Conservation (phyloP, 1,140 invertebrate species). For the Cydia fagiglandana region DNA sequence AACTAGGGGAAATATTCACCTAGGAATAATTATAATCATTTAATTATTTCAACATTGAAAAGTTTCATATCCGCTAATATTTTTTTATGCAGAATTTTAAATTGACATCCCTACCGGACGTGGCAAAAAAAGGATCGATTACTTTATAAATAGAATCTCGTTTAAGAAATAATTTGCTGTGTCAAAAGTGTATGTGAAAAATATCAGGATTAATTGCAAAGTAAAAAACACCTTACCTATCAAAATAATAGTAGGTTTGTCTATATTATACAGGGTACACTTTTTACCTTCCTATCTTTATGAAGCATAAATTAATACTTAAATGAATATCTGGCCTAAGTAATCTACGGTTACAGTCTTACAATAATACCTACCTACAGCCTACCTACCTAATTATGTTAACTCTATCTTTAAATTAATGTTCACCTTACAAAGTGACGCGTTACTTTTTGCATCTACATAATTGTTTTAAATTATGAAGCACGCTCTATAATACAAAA, state of each 20-base stretch:
- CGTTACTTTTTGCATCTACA: not conserved
- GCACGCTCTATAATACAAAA: not conserved
- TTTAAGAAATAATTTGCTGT: not conserved
- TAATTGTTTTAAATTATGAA: not conserved
- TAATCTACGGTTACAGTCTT: not conserved
- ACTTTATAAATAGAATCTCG: not conserved
- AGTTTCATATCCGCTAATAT: too few species aligned
- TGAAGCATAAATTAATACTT: not conserved
- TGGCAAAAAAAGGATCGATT: not conserved
- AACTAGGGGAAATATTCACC: too few species aligned
- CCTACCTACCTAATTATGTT: not conserved
- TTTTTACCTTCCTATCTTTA: not conserved
- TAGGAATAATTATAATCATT: too few species aligned
- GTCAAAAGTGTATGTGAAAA: not conserved
- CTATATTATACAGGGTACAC: too few species aligned
- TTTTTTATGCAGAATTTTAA: not conserved
- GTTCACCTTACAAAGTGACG: not conserved
- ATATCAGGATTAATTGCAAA: not conserved
- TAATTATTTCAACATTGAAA: too few species aligned
- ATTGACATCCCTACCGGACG: not conserved
- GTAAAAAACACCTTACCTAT: too few species aligned
- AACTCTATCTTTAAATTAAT: not conserved
- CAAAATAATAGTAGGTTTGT: too few species aligned
- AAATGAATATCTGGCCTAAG: not conserved
- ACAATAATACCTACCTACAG: not conserved